Conservation (phyloP, 2,888 invertebrate genomes). For the Cheilosia scutellata region DNA sequence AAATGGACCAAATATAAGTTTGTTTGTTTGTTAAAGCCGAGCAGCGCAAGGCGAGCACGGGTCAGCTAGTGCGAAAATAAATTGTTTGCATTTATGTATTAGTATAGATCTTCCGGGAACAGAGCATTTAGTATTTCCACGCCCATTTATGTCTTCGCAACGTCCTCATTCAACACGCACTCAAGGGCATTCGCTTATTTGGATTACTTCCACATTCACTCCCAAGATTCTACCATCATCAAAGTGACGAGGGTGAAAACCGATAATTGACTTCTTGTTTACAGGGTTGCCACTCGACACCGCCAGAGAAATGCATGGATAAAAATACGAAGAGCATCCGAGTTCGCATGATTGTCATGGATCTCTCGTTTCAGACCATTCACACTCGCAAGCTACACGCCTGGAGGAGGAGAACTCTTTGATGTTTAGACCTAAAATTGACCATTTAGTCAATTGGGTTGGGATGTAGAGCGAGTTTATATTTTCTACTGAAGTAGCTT, state of each 20-base stretch:
- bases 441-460: conserved; percentile 60
- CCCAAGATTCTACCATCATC: conserved; percentile 43
- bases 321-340: not conserved
- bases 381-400: not conserved
- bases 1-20: no score
- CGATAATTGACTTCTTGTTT: conserved; percentile 73
- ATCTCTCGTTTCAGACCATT: conserved; percentile 23
- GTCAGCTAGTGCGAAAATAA: conserved; percentile 23
- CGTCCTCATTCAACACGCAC: conserved; percentile 67
- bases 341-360: conserved; percentile 34
- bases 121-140: not conserved
- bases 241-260: conserved; percentile 64
- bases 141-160: conserved; percentile 33
- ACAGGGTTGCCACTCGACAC: conserved; percentile 58
- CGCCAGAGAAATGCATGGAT: not conserved
- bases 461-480: conserved; percentile 30
- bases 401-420: conserved; percentile 38
- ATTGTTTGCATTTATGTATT: conserved; percentile 5
- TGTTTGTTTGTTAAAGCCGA: no score
- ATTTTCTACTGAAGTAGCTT: conserved; percentile 38
- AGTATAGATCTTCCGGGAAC: conserved; percentile 18
- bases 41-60: no score
- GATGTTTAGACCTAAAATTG: conserved; percentile 66
- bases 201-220: conserved; percentile 17
- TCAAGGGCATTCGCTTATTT: conserved; percentile 32